Base-by-base conservation (phyloP, 2,113 vertebrate species). In the Vidua macroura region DNA sequence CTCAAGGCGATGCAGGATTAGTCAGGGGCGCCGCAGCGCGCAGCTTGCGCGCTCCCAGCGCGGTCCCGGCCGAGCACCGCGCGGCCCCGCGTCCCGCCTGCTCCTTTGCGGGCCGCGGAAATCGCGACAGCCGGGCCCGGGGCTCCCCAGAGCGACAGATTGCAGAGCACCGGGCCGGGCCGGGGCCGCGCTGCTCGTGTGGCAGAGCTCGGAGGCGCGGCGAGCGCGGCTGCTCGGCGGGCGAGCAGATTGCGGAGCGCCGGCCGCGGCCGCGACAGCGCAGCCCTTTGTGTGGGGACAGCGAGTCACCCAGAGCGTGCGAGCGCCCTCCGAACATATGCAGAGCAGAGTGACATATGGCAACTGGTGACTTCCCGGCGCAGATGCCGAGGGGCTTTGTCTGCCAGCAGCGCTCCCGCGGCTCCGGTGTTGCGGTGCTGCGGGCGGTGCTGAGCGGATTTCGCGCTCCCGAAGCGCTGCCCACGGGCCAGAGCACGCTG, bases 321-420 rank as follows among this genome's bases (percentile, higher is more conserved):
- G 79, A 62, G 96, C 31, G 83, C 84, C 73, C 62, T 25, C 43
- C 86, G 30, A 83, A 55, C 97, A 96, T 95, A 75, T 95, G 96
- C 89, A 17, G 90, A 92, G 88, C 85, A 83, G 66, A 60, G 91
- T 13, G 91, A 92, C 97, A 97, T 93, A 96, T 95, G 97, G 97
- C 93, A 93, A 59, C 16, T 94, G 96, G 84, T 88, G 91, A 48
- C 93, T 85, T 79, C 13, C 95, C 83, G 91, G 82, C 88, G 85
- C 95, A 86, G 91, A 93, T 96, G 96, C 95, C 86, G 76, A 39
- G 12, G 81, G 37, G 94, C 95, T 96, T 96, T 97, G 93, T 96
- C 86, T 39, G 7, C 90, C 89, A 75, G 87, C 77, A 74, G 89
- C 51, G 1, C 68, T 63, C 66, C 39, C 35, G 35, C 35, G 35